Percentiles rank a stretch among this genome's conserved stretches.
Conservation (phyloP, 2,113 vertebrate genomes). For the Sprattus sprattus region DNA sequence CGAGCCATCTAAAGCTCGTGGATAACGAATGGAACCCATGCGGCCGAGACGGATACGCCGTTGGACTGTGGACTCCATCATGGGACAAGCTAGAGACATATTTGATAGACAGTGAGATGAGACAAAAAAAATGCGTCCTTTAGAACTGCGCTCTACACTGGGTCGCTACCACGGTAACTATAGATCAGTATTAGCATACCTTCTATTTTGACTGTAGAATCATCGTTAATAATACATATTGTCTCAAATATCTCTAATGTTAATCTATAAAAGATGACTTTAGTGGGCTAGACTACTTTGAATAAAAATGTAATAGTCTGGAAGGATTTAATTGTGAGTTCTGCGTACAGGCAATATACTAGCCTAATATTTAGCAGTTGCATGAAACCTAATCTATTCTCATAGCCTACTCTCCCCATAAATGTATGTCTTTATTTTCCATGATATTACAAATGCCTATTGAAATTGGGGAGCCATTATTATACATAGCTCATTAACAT, state of each 20-base stretch:
- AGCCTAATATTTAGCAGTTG: neutral
- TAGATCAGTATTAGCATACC: too few species aligned
- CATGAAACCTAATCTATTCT: neutral
- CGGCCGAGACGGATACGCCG: neutral
- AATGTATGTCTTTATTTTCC: neutral
- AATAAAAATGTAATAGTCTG: neutral
- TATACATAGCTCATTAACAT: neutral
- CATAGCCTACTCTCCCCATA: neutral
- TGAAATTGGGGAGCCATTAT: neutral
- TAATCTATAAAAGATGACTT: too few species aligned
- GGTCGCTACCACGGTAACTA: too few species aligned
- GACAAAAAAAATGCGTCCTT: neutral
- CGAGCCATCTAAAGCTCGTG: constrained; percentile 53
- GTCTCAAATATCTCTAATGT: too few species aligned
- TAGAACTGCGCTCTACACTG: neutral
- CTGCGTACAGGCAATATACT: neutral
- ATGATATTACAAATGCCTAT: neutral
- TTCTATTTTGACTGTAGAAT: too few species aligned
- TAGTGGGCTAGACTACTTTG: neutral
- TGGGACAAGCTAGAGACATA: neutral
- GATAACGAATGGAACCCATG: neutral
- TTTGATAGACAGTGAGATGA: neutral
- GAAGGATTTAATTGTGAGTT: neutral
- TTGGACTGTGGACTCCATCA: neutral
- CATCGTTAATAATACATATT: too few species aligned